phyloP scores from a whole-genome alignment of 2,888 invertebrate species.

The Globia sparganii region DNA sequence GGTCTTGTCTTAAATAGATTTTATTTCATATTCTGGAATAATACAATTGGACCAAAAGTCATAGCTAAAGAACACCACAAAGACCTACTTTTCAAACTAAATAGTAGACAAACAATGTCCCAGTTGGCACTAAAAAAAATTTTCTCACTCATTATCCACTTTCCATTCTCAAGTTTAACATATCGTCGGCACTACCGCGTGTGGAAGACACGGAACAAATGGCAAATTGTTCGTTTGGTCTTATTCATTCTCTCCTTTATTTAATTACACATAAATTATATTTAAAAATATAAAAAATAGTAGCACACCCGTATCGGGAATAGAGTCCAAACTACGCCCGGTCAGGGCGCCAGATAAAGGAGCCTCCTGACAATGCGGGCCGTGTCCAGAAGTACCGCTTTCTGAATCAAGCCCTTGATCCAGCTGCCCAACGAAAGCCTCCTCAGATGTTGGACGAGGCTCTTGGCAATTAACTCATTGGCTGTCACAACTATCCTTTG shows the following conservation, averaged over 20 bases:
- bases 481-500: too few relatives aligned
- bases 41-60: background rate
- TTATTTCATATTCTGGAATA: background rate
- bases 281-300: too few relatives aligned
- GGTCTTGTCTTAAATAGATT: background rate
- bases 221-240: background rate
- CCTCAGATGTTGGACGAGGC: too few relatives aligned
- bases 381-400: too few relatives aligned
- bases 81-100: slow-evolving; percentile 10
- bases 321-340: too few relatives aligned
- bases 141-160: slow-evolving; percentile 17
- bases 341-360: too few relatives aligned
- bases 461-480: too few relatives aligned
- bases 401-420: too few relatives aligned
- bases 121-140: slow-evolving; percentile 3
- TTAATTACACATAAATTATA: too few relatives aligned
- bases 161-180: slow-evolving; percentile 12
- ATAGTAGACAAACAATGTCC: background rate
- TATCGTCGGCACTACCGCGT: slow-evolving; percentile 5
- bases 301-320: too few relatives aligned
- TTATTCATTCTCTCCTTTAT: slow-evolving; percentile 3
- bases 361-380: too few relatives aligned
- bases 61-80: background rate
- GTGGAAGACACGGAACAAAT: slow-evolving; percentile 21
- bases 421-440: too few relatives aligned